Conservation (phyloP, 35 echinoderm and acorn worm species). For the Acanthaster planci region DNA sequence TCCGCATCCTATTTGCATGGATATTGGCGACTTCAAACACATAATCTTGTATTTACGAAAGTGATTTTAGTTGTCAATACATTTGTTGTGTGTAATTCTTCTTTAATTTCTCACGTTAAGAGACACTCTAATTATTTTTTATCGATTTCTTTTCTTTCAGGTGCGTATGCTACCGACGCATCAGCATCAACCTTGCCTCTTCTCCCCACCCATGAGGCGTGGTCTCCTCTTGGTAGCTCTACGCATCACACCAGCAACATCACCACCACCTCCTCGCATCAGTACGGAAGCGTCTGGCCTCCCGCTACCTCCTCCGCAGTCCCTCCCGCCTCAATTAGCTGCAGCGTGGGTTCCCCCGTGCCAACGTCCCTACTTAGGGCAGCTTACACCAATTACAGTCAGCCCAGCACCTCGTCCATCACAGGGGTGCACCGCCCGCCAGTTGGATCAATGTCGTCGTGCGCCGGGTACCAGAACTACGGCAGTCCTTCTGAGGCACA, state of each 20-base stretch:
- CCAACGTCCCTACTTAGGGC: neutral
- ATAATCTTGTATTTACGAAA: too few relatives aligned
- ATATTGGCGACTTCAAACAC: too few relatives aligned
- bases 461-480: conserved; percentile 9
- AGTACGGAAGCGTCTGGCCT: conserved; percentile 1
- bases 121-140: too few relatives aligned
- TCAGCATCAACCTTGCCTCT: neutral
- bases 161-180: neutral
- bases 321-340: conserved; percentile 18
- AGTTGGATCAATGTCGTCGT: neutral
- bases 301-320: neutral
- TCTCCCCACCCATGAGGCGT: neutral
- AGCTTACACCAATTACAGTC: conserved; percentile 16
- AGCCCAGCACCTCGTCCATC: conserved; percentile 1
- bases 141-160: neutral
- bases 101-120: too few relatives aligned
- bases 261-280: neutral
- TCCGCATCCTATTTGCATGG: too few relatives aligned
- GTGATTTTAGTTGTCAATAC: too few relatives aligned
- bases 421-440: neutral
- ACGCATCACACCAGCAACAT: neutral
- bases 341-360: conserved; percentile 7
- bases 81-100: too few relatives aligned
- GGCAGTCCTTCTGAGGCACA: neutral
- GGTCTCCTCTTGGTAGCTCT: neutral